Evolutionary conservation across 2,113 vertebrate genomes (phyloP).

Genomic region (Phylloscopus trochiloides): DNA sequence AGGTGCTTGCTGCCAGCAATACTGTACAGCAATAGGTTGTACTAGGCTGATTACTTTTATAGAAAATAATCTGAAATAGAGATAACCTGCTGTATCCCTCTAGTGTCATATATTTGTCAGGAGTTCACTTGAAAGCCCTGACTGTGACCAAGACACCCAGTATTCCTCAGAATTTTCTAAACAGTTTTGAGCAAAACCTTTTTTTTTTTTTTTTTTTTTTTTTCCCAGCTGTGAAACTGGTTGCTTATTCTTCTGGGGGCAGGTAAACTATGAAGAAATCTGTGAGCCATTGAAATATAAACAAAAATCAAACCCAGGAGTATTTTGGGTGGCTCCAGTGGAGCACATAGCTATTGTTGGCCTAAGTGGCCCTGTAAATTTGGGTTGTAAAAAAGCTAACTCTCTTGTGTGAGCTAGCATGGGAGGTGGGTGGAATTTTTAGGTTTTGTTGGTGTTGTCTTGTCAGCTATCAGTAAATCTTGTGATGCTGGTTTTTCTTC

Average conservation of each 20-base stretch:
- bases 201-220: background rate
- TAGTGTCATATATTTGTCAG: background rate
- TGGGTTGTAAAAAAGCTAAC: background rate
- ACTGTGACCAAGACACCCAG: background rate
- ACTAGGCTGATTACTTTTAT: background rate
- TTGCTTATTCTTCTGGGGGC: background rate
- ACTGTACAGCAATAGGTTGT: background rate
- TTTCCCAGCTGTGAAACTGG: background rate
- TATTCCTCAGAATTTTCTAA: background rate
- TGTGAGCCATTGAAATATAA: background rate
- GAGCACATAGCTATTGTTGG: background rate
- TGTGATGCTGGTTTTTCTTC: background rate
- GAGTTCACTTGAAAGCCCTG: background rate
- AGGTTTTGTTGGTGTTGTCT: background rate
- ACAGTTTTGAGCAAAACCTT: background rate
- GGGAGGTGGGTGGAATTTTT: background rate
- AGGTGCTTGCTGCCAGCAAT: background rate
- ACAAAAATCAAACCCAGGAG: background rate
- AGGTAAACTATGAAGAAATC: background rate
- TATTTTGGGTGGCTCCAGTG: background rate
- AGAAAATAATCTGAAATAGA: background rate
- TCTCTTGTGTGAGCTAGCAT: background rate
- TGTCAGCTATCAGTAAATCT: background rate
- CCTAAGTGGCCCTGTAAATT: background rate
- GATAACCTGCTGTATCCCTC: background rate